phyloP scores from a whole-genome alignment of 2,113 vertebrate genomes.

The Lanius ludovicianus region DNA sequence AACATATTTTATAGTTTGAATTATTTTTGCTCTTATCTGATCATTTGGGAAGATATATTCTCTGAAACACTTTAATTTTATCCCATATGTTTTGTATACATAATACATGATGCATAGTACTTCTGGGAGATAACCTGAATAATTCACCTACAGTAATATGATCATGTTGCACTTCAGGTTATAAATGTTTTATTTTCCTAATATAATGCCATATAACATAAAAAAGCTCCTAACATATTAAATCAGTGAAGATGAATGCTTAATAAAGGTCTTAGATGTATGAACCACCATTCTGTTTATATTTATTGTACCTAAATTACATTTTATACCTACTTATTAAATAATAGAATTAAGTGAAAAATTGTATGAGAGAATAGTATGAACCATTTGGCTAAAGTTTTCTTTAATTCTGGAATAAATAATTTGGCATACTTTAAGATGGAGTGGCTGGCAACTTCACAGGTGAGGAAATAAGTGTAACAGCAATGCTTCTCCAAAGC shows the following conservation, averaged over 20 bases:
- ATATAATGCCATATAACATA: not conserved
- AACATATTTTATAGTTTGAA: not conserved
- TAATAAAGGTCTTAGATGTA: not conserved
- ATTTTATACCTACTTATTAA: not conserved
- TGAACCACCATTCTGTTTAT: not conserved
- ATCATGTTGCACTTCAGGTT: constrained; percentile 35
- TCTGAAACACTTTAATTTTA: not conserved
- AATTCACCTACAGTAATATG: constrained; percentile 48
- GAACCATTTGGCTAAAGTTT: not conserved
- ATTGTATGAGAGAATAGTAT: not conserved
- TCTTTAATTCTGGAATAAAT: not conserved
- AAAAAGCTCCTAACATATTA: not conserved
- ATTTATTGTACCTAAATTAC: not conserved
- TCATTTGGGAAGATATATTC: not conserved
- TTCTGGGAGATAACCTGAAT: constrained; percentile 46
- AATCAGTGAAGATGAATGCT: not conserved
- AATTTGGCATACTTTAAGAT: not conserved
- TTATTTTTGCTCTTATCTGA: not conserved
- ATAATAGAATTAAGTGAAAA: not conserved
- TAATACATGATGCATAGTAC: constrained; percentile 32
- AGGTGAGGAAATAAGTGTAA: not conserved
- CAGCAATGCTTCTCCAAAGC: not conserved
- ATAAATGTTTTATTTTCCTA: constrained; percentile 45
- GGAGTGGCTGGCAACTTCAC: not conserved
- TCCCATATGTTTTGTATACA: constrained; percentile 28